Conservation (phyloP, 2,797 vertebrate genomes). For the Threskiornis aethiopicus region DNA sequence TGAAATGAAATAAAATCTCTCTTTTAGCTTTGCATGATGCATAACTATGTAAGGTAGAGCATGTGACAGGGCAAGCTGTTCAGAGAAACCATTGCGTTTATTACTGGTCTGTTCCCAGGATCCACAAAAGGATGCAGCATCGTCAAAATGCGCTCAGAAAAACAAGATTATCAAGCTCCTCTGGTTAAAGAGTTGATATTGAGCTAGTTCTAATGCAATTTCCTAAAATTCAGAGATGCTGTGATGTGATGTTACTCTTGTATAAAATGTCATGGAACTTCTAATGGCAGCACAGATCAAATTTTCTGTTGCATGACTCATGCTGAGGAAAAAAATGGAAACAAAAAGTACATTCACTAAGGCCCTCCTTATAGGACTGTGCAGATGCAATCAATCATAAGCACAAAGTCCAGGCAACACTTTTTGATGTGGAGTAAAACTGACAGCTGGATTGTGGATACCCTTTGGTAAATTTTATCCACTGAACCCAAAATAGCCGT, state of each 20-base stretch:
- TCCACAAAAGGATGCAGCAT: neutral
- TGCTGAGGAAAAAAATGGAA: neutral
- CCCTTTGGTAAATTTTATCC: slow-evolving; percentile 5
- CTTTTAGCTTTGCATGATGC: neutral
- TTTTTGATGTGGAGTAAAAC: neutral
- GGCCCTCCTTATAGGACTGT: neutral
- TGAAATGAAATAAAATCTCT: neutral
- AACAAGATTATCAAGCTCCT: neutral
- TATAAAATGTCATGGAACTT: slow-evolving; percentile 21
- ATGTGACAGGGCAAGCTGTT: neutral
- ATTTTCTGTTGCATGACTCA: slow-evolving; percentile 48
- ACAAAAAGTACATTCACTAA: neutral
- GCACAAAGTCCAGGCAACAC: neutral
- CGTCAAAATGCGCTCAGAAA: neutral
- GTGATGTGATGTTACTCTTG: neutral
- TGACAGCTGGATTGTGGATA: neutral
- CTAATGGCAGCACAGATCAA: slow-evolving; percentile 29
- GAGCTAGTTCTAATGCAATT: slow-evolving; percentile 21
- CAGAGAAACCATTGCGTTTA: neutral
- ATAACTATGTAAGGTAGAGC: neutral
- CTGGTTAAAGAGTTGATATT: neutral
- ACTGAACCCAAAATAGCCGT: neutral
- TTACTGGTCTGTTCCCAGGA: neutral
- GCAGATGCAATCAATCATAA: neutral
- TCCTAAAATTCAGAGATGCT: slow-evolving; percentile 6